Conservation (phyloP, 2,797 vertebrate species). For the Prionace glauca region DNA sequence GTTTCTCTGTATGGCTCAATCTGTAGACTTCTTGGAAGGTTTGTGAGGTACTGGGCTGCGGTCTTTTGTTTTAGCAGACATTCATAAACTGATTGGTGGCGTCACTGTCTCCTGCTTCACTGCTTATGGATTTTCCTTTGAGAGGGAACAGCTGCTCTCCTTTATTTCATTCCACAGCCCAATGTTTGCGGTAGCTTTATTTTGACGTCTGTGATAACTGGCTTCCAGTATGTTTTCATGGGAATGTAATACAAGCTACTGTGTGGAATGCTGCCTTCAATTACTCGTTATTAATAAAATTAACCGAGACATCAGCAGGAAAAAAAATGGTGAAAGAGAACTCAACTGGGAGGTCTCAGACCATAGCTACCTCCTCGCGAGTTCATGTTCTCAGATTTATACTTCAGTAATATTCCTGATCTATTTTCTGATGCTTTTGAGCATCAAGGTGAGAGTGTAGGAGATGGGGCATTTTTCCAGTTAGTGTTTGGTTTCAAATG, state of each 20-base stretch:
- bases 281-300: neutral
- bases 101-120: conserved; percentile 37
- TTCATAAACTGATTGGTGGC: conserved; percentile 32
- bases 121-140: conserved; percentile 31
- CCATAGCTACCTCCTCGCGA: neutral
- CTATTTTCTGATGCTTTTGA: neutral
- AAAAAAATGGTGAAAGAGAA: neutral
- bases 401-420: neutral
- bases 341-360: neutral
- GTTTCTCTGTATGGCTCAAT: conserved; percentile 26
- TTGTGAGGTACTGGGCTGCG: conserved; percentile 9
- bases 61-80: conserved; percentile 34
- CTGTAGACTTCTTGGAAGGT: neutral
- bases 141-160: conserved; percentile 29
- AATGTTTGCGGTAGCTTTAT: conserved; percentile 33
- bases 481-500: neutral
- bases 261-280: conserved; percentile 13
- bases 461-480: neutral
- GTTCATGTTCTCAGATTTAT: neutral
- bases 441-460: neutral
- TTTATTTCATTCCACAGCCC: conserved; percentile 3
- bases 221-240: conserved; percentile 34
- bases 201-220: conserved; percentile 34
- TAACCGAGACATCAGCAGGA: neutral
- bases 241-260: conserved; percentile 29